Evolutionary conservation across 2,888 invertebrate species (phyloP).

Genomic region (Smittia sp.): DNA sequence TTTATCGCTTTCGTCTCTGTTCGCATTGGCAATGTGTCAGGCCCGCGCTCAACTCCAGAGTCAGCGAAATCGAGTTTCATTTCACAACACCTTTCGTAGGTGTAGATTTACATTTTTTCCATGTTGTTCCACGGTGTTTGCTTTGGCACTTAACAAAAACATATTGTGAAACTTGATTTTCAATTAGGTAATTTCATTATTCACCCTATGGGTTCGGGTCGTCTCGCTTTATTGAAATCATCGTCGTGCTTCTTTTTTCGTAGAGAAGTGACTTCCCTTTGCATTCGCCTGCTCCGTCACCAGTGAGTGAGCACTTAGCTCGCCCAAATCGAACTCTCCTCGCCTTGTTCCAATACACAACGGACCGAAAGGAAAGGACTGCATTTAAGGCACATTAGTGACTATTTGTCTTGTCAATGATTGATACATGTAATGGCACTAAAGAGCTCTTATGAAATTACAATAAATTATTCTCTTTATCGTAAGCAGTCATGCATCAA

Average conservation of each 20-base stretch:
- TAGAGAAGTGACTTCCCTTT: constrained; percentile 36
- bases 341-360: not conserved
- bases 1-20: not conserved
- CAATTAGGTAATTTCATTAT: constrained; percentile 35
- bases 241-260: constrained; percentile 19
- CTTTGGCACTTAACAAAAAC: constrained; percentile 15
- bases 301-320: constrained; percentile 17
- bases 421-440: constrained; percentile 28
- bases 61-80: not conserved
- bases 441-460: constrained; percentile 37
- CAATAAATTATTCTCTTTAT: constrained; percentile 32
- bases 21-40: not conserved
- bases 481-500: not conserved
- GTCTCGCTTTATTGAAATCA: constrained; percentile 31
- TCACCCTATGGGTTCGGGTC: constrained; percentile 10
- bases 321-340: too few species aligned
- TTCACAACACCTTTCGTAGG: constrained; percentile 1
- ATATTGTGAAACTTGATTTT: constrained; percentile 40
- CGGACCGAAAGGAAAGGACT: constrained; percentile 14
- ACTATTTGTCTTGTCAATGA: constrained; percentile 36
- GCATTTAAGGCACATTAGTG: constrained; percentile 34
- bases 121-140: not conserved
- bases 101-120: constrained; percentile 4
- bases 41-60: not conserved
- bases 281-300: constrained; percentile 18